phyloP scores from a whole-genome alignment of 2,113 vertebrate species.

The Hippocampus barbouri region DNA sequence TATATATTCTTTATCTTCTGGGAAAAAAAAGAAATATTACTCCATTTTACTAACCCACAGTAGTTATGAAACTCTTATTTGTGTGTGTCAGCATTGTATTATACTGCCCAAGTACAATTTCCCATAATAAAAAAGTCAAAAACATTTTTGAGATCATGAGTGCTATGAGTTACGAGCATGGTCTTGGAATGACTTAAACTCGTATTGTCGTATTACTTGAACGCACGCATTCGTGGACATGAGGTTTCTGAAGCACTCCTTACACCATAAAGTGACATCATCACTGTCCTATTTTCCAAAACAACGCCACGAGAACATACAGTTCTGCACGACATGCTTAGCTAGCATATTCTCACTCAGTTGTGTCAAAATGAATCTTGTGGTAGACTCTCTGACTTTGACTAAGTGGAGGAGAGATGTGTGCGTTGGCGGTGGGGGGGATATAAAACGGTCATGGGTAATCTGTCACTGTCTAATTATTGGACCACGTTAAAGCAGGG shows the following conservation, averaged over 20 bases:
- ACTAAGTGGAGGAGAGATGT: not conserved
- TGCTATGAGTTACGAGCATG: not conserved
- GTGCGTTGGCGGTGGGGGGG: not conserved
- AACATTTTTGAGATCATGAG: no score
- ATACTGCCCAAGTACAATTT: not conserved
- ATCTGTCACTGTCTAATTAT: conserved; percentile 66
- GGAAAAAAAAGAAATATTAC: no score
- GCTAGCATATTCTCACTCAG: conserved; percentile 21
- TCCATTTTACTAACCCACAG: not conserved
- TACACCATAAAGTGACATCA: not conserved
- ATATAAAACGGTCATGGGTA: conserved; percentile 38
- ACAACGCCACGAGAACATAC: conserved; percentile 27
- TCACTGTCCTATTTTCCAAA: not conserved
- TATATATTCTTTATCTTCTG: no score
- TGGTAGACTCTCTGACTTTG: conserved; percentile 13
- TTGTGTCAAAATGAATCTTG: conserved; percentile 21
- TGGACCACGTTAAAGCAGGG: conserved; percentile 33
- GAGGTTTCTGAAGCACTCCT: not conserved
- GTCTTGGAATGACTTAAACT: not conserved
- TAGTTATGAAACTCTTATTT: not conserved
- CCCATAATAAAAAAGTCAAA: no score
- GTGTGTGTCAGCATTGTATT: not conserved
- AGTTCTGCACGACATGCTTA: conserved; percentile 19
- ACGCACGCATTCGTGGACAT: not conserved
- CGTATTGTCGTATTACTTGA: not conserved